These are phyloP conservation scores for Entosphenus tridentatus DNA, from an alignment of 2,113 vertebrate genomes.

Conservation along the genomic window DNA sequence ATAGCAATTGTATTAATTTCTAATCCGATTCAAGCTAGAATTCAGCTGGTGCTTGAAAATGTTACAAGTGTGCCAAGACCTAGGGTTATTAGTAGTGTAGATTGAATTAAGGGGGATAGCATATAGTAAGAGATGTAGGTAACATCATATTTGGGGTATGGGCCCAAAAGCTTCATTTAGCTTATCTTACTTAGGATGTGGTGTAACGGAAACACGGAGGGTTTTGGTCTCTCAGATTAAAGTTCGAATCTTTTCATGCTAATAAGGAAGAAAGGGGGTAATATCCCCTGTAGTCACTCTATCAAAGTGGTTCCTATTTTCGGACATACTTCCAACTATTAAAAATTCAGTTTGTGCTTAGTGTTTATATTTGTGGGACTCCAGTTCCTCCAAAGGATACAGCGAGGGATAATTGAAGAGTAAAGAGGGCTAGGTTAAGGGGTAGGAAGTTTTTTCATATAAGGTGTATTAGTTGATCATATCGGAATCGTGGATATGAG, in stretches of 20 bases:
- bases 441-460: conserved; percentile 14
- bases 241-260: conserved; percentile 15
- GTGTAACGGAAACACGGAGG: conserved; percentile 15
- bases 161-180: conserved; percentile 20
- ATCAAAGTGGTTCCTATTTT: conserved; percentile 15
- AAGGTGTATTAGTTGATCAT: conserved; percentile 8
- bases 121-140: conserved; percentile 14
- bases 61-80: background rate
- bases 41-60: conserved; percentile 12
- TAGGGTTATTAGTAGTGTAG: fast-evolving
- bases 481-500: conserved; percentile 9
- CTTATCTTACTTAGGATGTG: conserved; percentile 19
- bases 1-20: conserved; percentile 17
- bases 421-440: background rate
- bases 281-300: conserved; percentile 14
- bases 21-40: conserved; percentile 12
- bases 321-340: conserved; percentile 10
- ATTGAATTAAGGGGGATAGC: fast-evolving
- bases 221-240: conserved; percentile 14
- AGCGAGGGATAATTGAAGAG: background rate
- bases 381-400: background rate
- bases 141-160: conserved; percentile 19
- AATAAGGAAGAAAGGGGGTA: conserved; percentile 13
- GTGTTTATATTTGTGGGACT: background rate
- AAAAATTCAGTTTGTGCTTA: background rate